A percentile compares a stretch with the other conserved stretches of the same genome.
Evolutionary conservation across 2,113 vertebrate genomes (phyloP).

Genomic region (Orycteropus afer): DNA sequence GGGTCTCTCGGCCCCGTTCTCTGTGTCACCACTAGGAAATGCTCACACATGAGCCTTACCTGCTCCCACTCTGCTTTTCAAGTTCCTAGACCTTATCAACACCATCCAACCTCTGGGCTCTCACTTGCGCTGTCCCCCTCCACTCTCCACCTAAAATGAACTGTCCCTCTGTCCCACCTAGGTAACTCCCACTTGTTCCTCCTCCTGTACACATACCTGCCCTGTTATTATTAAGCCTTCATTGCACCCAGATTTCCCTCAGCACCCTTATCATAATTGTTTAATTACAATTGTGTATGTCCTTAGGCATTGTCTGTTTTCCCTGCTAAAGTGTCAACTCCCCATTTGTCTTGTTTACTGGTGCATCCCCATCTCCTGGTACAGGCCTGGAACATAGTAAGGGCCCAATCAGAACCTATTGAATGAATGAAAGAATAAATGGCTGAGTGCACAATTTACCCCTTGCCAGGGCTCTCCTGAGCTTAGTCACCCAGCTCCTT

Average conservation of each 20-base stretch:
- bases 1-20: too few relatives aligned
- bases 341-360: neutral
- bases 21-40: neutral
- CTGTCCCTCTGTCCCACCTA: neutral
- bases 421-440: neutral
- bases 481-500: neutral
- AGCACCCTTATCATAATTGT: neutral
- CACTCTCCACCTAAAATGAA: neutral
- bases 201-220: too few relatives aligned
- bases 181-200: neutral
- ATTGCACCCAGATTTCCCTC: neutral
- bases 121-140: neutral
- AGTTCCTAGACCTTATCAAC: neutral
- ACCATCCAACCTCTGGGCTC: neutral
- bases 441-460: neutral
- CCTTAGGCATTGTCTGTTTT: too few relatives aligned
- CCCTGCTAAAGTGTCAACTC: neutral
- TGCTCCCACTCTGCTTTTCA: neutral
- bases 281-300: fast-evolving
- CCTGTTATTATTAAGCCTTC: neutral
- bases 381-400: neutral
- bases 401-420: neutral
- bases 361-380: neutral
- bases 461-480: neutral
- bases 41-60: fast-evolving